Conservation (phyloP, 2,797 vertebrate genomes). For the Falco naumanni region DNA sequence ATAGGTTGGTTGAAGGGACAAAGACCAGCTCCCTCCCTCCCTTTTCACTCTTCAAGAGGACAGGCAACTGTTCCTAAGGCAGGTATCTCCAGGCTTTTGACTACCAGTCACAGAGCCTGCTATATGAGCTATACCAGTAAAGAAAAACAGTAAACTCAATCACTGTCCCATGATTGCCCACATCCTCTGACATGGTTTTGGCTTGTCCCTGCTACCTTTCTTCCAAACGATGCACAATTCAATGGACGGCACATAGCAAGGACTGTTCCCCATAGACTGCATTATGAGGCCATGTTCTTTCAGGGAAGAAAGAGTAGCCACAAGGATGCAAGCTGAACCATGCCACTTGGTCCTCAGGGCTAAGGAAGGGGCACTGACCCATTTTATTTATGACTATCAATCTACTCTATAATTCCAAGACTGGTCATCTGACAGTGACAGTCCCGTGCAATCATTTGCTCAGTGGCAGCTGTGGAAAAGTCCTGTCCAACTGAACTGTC, state of each 20-base stretch:
- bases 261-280: neutral
- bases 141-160: neutral
- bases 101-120: neutral
- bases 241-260: neutral
- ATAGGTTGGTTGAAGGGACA: neutral
- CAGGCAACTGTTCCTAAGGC: neutral
- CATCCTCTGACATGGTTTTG: neutral
- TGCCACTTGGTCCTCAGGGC: neutral
- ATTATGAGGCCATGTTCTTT: neutral
- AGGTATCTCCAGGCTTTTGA: neutral
- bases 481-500: neutral
- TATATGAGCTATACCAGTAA: neutral
- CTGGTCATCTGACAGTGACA: neutral
- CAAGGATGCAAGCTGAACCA: neutral
- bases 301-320: neutral
- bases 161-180: neutral
- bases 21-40: neutral
- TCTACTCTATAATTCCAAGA: neutral
- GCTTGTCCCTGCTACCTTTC: neutral
- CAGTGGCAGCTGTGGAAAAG: neutral
- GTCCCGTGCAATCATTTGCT: neutral
- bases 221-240: neutral
- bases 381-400: neutral
- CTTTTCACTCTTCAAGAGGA: neutral
- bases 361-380: neutral